A percentile compares a stretch with the other conserved stretches of the same genome.
Evolutionary conservation across 2,888 invertebrate species (phyloP).

Genomic region (Drosophila affinis): DNA sequence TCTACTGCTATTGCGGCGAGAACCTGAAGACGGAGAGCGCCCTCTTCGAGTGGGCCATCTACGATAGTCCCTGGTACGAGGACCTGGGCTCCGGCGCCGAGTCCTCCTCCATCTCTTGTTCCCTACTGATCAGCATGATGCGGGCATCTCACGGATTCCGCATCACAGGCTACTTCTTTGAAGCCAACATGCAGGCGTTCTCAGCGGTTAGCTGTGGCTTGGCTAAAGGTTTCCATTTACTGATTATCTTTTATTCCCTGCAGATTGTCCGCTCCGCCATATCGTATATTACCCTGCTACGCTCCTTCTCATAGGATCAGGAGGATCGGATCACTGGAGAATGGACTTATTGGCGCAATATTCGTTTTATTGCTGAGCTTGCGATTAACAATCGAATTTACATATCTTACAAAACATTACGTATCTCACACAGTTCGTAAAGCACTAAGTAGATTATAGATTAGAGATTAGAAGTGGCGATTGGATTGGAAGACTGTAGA

Average conservation of each 20-base stretch:
- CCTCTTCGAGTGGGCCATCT: constrained; percentile 51
- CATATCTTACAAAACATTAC: constrained; percentile 63
- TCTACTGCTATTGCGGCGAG: constrained; percentile 62
- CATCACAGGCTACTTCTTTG: constrained; percentile 58
- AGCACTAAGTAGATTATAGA: constrained; percentile 49
- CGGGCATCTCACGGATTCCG: constrained; percentile 48
- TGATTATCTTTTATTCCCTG: not conserved
- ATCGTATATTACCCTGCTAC: constrained; percentile 60
- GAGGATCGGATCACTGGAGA: no score
- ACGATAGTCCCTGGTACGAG: constrained; percentile 52
- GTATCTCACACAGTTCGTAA: constrained; percentile 62
- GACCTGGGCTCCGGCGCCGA: constrained; percentile 11
- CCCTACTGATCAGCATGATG: constrained; percentile 51
- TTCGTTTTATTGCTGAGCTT: constrained; percentile 75
- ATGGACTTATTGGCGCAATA: constrained; percentile 52
- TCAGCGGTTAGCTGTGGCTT: constrained; percentile 41
- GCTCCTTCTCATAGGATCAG: constrained; percentile 49
- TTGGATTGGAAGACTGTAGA: constrained; percentile 24
- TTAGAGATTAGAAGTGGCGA: constrained; percentile 2
- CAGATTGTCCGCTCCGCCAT: constrained; percentile 54
- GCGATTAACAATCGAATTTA: constrained; percentile 72
- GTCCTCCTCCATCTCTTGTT: constrained; percentile 16
- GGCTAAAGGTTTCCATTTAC: not conserved
- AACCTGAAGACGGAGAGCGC: constrained; percentile 50
- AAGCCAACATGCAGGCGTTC: constrained; percentile 60